Conservation (phyloP, 2,888 invertebrate species). For the Pollenia angustigena region DNA sequence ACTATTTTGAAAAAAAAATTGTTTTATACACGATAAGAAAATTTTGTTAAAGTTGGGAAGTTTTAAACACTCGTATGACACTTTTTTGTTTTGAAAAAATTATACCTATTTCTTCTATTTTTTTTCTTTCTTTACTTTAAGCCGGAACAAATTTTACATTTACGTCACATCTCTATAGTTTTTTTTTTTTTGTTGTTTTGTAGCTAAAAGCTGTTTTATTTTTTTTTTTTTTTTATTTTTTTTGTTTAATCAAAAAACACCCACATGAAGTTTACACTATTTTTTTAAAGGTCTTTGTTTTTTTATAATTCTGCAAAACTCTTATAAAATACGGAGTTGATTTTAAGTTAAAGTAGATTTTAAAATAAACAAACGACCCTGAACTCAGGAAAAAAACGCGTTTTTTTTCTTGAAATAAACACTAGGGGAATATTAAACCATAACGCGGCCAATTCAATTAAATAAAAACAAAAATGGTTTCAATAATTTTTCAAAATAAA, state of each 20-base stretch:
- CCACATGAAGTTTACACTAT: constrained; percentile 58
- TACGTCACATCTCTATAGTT: constrained; percentile 60
- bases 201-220: constrained; percentile 40
- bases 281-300: constrained; percentile 23
- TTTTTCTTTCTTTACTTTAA: constrained; percentile 31
- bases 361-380: constrained; percentile 70
- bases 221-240: constrained; percentile 32
- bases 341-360: constrained; percentile 59
- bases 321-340: constrained; percentile 48
- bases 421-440: constrained; percentile 31
- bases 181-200: constrained; percentile 22
- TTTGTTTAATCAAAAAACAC: constrained; percentile 37
- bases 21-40: not conserved
- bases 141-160: constrained; percentile 63
- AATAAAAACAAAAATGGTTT: not conserved
- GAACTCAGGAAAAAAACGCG: constrained; percentile 64
- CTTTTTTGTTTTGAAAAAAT: constrained; percentile 3
- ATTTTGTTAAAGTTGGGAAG: too few relatives aligned
- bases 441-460: constrained; percentile 1
- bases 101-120: not conserved
- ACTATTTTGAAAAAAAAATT: not conserved
- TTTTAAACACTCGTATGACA: not conserved
- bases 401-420: constrained; percentile 27
- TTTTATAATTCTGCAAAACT: constrained; percentile 46
- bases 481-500: not conserved